phyloP scores from a whole-genome alignment of 1,140 invertebrate species.

The Dendrolimus kikuchii region DNA sequence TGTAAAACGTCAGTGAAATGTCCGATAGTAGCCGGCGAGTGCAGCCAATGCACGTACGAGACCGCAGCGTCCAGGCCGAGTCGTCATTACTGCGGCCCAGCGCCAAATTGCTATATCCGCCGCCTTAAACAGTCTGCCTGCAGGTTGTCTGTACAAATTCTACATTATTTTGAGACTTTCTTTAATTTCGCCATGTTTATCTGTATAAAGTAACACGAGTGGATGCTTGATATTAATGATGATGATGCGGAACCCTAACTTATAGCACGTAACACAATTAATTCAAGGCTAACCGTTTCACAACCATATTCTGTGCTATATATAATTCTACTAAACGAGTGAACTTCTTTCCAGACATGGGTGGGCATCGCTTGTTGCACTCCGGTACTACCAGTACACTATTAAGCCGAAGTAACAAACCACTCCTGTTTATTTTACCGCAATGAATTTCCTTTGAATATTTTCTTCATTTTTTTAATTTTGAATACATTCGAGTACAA shows the following conservation, averaged over 20 bases:
- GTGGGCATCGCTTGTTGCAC: slow-evolving; percentile 4
- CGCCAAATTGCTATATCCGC: slow-evolving; percentile 61
- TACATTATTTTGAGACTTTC: not conserved
- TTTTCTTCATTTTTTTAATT: slow-evolving; percentile 65
- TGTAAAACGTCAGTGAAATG: not conserved
- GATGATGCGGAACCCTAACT: no score
- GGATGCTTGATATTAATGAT: no score
- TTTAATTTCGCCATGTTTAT: not conserved
- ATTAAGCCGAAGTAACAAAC: slow-evolving; percentile 38
- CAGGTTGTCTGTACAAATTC: slow-evolving; percentile 2
- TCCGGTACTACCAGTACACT: slow-evolving; percentile 2
- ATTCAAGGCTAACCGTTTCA: no score
- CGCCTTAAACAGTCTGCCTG: slow-evolving; percentile 27
- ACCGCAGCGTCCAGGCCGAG: slow-evolving; percentile 29
- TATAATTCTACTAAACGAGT: no score
- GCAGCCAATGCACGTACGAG: slow-evolving; percentile 35
- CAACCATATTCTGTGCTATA: no score
- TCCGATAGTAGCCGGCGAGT: slow-evolving; percentile 9
- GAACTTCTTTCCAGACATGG: no score
- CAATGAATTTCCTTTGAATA: slow-evolving; percentile 67
- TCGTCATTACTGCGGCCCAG: slow-evolving; percentile 48
- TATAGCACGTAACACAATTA: no score
- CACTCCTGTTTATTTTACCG: slow-evolving; percentile 65
- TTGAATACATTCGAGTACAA: slow-evolving; percentile 70
- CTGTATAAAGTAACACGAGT: no score